A percentile compares a stretch with the other conserved stretches of the same genome.
Conservation (phyloP, 2,888 invertebrate species). For the Sphinx pinastri region DNA sequence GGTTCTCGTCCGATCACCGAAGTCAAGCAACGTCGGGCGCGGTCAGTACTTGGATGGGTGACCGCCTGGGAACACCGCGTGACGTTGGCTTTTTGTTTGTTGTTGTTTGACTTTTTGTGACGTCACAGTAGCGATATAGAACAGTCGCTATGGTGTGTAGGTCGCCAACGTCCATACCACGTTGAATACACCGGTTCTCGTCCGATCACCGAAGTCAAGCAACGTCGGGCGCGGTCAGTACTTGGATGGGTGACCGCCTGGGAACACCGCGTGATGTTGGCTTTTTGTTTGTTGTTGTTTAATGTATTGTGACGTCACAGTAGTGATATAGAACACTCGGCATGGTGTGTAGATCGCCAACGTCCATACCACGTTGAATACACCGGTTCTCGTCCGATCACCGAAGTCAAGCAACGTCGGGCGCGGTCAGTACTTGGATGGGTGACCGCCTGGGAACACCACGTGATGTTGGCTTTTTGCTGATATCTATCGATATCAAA, state of each 20-base stretch:
- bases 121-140: too few species aligned
- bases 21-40: conserved; percentile 80
- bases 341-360: conserved; percentile 49
- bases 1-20: conserved; percentile 81
- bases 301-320: neutral
- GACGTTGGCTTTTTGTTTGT: conserved; percentile 49
- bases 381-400: conserved; percentile 79
- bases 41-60: conserved; percentile 81
- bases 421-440: conserved; percentile 76
- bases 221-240: conserved; percentile 74
- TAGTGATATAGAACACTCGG: neutral
- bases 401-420: conserved; percentile 76
- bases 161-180: conserved; percentile 67
- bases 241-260: conserved; percentile 78
- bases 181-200: conserved; percentile 77
- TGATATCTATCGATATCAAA: too few species aligned
- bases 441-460: conserved; percentile 74
- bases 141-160: too few species aligned
- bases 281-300: conserved; percentile 44
- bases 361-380: conserved; percentile 70
- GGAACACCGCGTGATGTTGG: conserved; percentile 62
- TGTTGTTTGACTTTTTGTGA: too few species aligned
- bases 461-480: conserved; percentile 55
- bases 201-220: conserved; percentile 78
- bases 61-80: conserved; percentile 70